A percentile compares a stretch with the other conserved stretches of the same genome.
phyloP scores from a whole-genome alignment of 2,113 vertebrate species.

The Oryzias melastigma region DNA sequence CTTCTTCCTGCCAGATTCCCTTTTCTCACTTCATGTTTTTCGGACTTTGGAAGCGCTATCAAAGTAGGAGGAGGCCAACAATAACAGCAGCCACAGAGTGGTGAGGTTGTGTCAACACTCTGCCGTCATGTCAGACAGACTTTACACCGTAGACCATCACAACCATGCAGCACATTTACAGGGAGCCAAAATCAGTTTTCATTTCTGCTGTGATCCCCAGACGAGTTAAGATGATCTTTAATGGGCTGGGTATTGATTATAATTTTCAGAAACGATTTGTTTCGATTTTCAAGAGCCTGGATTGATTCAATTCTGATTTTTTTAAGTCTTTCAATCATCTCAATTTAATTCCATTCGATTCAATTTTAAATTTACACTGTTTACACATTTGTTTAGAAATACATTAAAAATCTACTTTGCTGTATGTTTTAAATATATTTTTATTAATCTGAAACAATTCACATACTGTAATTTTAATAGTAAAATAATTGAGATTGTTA shows the following conservation, averaged over 20 bases:
- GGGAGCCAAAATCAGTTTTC: conserved; percentile 32
- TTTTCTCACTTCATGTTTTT: conserved; percentile 1
- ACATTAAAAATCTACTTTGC: too few species aligned
- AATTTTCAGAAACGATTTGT: too few species aligned
- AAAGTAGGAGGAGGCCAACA: conserved; percentile 18
- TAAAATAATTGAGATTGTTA: too few species aligned
- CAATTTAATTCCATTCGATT: too few species aligned
- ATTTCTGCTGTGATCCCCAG: conserved; percentile 1
- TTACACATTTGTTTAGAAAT: too few species aligned
- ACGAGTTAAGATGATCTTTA: conserved; percentile 10
- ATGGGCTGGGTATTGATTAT: background rate
- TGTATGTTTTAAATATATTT: too few species aligned
- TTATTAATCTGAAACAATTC: too few species aligned
- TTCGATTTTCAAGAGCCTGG: too few species aligned
- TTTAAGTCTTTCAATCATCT: too few species aligned
- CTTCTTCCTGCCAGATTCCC: background rate
- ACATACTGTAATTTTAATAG: too few species aligned
- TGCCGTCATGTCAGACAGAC: conserved; percentile 41
- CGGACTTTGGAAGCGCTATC: conserved; percentile 3
- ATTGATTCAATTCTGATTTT: too few species aligned
- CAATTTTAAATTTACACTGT: too few species aligned
- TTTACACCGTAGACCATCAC: conserved; percentile 13
- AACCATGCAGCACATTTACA: conserved; percentile 28
- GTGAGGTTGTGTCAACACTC: conserved; percentile 30
- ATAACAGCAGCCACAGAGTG: conserved; percentile 21